Base-by-base conservation (phyloP, 2,888 invertebrate species). In the Encarsia formosa region DNA sequence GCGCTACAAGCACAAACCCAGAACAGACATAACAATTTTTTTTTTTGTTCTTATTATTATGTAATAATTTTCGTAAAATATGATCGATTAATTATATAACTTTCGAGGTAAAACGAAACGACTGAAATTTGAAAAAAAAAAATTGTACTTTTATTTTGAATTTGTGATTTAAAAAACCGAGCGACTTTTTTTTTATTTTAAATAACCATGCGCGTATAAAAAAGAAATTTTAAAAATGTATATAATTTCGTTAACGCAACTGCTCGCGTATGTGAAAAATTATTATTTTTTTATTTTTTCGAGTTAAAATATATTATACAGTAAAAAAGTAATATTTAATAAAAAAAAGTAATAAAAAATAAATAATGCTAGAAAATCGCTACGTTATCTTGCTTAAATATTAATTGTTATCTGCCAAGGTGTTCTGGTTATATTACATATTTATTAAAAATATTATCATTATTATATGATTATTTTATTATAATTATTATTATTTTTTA, bases 371-470 rank as follows among this genome's bases (percentile, higher is more conserved):
- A 59, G 58, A 58, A 62, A 61, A 56, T 60, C 57, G 60, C 58
- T 63, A 65, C 69, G 69, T 72, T 72, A 70, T 68, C 68, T 71
- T 69, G 73, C 70, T 72, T 73, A 70, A 67, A 69, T 70, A 70
- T 72, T 71, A 65, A 71, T 70, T 70, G 71, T 73, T 73, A 70
- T 70, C 67, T 71, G 69, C 70, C 69, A 71, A 68, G 72, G 71
- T 72, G 72, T 72, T 73, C 69, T 71, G 72, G 71, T 72, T 72
- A 73, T 69, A 70, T 66, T 70, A 72, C 70, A 72, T 73, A 71
- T 71, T 72, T 71, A 73, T 73, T 72, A 68, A 68, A 62, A 63
- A 65, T 63, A 65, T 64, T 63, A 64, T 61, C 60, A 62, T 61
- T 60, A 63, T 61, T 61, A 63, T 61, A 61, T 62, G 46, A 56